A percentile compares a stretch with the other conserved stretches of the same genome.
These are phyloP conservation scores for Remorina albescens DNA, from an alignment of 2,797 vertebrate genomes.

Conservation along the genomic window DNA sequence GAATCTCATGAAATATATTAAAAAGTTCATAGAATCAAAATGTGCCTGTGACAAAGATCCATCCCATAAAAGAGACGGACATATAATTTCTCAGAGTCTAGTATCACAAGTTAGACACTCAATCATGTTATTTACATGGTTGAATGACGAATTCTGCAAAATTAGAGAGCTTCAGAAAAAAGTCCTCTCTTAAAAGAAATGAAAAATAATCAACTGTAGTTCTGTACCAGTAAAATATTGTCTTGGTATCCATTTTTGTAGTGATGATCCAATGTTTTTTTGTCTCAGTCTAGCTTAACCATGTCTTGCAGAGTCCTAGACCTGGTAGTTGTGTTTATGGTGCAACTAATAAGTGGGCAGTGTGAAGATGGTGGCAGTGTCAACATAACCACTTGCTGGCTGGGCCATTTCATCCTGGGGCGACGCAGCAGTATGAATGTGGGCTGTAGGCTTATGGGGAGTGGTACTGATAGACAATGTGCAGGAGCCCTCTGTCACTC, in stretches of 20 bases:
- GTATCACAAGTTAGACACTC: conserved; percentile 35
- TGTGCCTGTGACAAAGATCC: neutral
- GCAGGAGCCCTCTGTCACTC: conserved; percentile 45
- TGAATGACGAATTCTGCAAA: conserved; percentile 24
- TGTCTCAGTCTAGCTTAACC: conserved; percentile 4
- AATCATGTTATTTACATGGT: conserved; percentile 19
- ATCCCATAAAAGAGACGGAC: too few relatives aligned
- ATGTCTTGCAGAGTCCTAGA: conserved; percentile 23
- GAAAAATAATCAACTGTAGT: conserved; percentile 17
- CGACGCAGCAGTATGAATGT: conserved; percentile 29
- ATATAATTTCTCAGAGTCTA: conserved; percentile 16
- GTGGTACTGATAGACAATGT: conserved; percentile 26
- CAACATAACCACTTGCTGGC: conserved; percentile 88
- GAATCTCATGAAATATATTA: neutral
- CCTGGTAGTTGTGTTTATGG: conserved; percentile 10
- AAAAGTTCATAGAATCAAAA: neutral
- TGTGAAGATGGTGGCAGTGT: conserved; percentile 85
- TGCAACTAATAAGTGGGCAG: conserved; percentile 57
- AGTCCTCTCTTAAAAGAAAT: neutral
- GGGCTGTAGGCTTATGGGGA: conserved; percentile 70
- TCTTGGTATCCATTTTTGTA: conserved; percentile 11
- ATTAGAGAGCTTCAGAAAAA: too few relatives aligned
- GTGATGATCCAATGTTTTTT: conserved; percentile 14
- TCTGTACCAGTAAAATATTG: conserved; percentile 19
- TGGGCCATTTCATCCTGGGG: conserved; percentile 61